phyloP scores from a whole-genome alignment of 2,888 invertebrate species.

The Galerucella nymphaeae region DNA sequence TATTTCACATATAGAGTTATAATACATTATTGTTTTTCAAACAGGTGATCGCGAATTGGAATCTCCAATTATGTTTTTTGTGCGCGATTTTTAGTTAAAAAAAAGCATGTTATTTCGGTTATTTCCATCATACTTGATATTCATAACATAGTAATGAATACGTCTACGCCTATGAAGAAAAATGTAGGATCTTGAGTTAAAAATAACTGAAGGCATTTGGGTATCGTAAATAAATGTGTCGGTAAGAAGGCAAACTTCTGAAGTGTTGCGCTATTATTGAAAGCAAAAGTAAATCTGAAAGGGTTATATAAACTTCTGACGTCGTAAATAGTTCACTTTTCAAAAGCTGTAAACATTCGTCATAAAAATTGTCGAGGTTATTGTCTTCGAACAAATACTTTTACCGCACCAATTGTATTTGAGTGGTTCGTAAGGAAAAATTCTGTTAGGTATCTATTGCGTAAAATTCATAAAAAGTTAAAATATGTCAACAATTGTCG shows the following conservation, averaged over 20 bases:
- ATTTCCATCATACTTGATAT: no score
- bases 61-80: no score
- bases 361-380: slow-evolving; percentile 13
- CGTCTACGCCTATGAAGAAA: background rate
- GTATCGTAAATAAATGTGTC: slow-evolving; percentile 43
- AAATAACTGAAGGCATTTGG: slow-evolving; percentile 37
- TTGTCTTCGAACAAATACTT: slow-evolving; percentile 13
- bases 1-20: no score
- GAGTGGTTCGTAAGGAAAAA: background rate
- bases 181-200: slow-evolving; percentile 11
- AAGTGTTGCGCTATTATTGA: slow-evolving; percentile 46
- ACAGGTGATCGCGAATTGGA: no score
- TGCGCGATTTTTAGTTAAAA: no score
- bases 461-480: background rate
- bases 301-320: slow-evolving; percentile 56
- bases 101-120: no score
- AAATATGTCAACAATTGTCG: background rate
- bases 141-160: background rate
- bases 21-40: no score
- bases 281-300: slow-evolving; percentile 56
- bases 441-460: background rate
- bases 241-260: slow-evolving; percentile 24
- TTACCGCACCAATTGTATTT: slow-evolving; percentile 15
- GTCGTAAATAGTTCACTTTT: slow-evolving; percentile 59
- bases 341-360: slow-evolving; percentile 5